Evolutionary conservation across 2,797 vertebrate genomes (phyloP).

Genomic region (Ctenosaura bakeri): DNA sequence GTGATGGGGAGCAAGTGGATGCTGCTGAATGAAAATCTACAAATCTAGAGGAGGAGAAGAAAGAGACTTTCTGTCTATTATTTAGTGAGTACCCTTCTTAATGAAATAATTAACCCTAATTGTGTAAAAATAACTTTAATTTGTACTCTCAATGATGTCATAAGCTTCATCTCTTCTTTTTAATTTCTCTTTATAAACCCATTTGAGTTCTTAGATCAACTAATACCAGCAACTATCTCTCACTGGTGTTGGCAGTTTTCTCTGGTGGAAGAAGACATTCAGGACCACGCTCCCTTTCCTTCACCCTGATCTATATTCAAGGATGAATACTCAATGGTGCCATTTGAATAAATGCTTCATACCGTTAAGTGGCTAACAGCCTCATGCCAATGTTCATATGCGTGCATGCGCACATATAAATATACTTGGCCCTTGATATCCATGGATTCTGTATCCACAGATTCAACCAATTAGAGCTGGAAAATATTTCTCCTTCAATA

Average conservation of each 20-base stretch:
- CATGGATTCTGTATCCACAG: too few species aligned
- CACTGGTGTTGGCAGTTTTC: not conserved
- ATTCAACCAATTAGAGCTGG: too few species aligned
- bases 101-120: not conserved
- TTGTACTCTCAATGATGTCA: too few species aligned
- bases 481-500: too few species aligned
- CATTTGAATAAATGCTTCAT: not conserved
- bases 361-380: not conserved
- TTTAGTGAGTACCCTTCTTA: too few species aligned
- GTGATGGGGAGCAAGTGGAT: conserved; percentile 95
- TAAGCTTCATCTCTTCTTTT: not conserved
- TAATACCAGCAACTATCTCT: not conserved
- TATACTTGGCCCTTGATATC: too few species aligned
- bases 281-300: not conserved
- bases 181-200: not conserved
- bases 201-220: not conserved
- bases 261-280: not conserved
- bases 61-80: not conserved
- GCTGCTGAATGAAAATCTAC: conserved; percentile 95
- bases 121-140: not conserved
- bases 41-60: conserved; percentile 80
- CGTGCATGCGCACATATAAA: too few species aligned
- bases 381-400: too few species aligned
- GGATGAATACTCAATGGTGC: too few species aligned
- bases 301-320: too few species aligned